These are phyloP conservation scores for Malachius bipustulatus DNA, from an alignment of 2,888 invertebrate species.

Conservation along the genomic window DNA sequence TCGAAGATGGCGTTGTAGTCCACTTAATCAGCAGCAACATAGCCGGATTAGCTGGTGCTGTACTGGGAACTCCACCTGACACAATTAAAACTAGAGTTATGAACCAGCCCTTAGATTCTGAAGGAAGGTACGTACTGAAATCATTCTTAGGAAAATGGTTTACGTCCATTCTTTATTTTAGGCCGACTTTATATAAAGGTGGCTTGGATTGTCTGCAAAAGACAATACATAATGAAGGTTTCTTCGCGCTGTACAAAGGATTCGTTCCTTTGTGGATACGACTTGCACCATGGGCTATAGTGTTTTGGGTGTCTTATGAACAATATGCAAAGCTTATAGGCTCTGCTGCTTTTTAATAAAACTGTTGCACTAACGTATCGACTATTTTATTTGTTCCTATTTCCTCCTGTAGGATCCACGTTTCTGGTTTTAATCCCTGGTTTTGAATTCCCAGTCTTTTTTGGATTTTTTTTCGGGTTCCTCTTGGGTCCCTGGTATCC, in stretches of 20 bases:
- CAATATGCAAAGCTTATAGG: conserved; percentile 1
- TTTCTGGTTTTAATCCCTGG: no score
- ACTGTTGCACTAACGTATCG: no score
- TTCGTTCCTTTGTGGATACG: conserved; percentile 1
- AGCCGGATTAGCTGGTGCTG: conserved; percentile 73
- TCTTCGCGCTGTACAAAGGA: conserved; percentile 1
- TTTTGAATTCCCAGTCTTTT: no score
- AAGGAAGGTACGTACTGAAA: conserved; percentile 42
- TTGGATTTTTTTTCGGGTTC: no score
- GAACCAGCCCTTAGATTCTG: conserved; percentile 67
- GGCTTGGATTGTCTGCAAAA: not conserved
- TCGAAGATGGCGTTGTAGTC: conserved; percentile 59
- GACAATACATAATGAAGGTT: not conserved
- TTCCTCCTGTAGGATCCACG: no score
- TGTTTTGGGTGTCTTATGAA: conserved; percentile 1
- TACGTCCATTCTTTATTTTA: not conserved
- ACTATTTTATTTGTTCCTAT: no score
- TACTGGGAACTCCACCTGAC: conserved; percentile 77
- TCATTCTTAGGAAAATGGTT: no score
- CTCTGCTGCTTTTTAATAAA: not conserved
- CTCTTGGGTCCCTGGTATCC: no score
- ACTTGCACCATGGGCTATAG: not conserved
- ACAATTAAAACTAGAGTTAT: conserved; percentile 81
- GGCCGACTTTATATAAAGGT: conserved; percentile 3
- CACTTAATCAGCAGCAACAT: conserved; percentile 62